These are phyloP conservation scores for Smutsia gigantea DNA, from an alignment of 2,797 vertebrate genomes.

Conservation along the genomic window DNA sequence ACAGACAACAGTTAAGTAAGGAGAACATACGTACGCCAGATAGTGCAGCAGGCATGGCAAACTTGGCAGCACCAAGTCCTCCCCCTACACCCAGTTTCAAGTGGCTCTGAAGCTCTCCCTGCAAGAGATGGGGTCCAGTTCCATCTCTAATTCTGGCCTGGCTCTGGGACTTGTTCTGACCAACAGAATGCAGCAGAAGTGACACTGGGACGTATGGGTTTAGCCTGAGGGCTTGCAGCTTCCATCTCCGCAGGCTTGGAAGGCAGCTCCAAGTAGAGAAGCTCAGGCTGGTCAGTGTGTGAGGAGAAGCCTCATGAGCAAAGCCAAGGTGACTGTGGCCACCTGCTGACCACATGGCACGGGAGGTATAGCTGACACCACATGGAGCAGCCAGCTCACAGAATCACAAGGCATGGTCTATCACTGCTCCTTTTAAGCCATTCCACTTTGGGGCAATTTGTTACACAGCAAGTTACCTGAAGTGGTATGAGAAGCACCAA, in stretches of 20 bases:
- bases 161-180: neutral
- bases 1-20: neutral
- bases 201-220: neutral
- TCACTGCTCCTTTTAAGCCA: neutral
- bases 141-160: neutral
- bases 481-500: neutral
- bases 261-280: neutral
- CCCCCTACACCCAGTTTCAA: neutral
- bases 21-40: neutral
- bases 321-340: neutral
- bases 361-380: neutral
- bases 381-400: neutral
- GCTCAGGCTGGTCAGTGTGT: neutral
- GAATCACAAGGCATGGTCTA: neutral
- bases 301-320: neutral
- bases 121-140: neutral
- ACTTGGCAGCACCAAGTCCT: neutral
- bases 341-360: neutral
- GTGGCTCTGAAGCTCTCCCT: neutral
- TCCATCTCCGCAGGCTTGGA: neutral
- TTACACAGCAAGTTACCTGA: neutral
- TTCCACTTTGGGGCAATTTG: fast-evolving
- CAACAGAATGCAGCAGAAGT: neutral
- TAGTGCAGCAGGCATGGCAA: neutral
- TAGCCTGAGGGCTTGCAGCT: neutral